phyloP scores from a whole-genome alignment of 2,888 invertebrate species.

The Scotopteryx bipunctaria region DNA sequence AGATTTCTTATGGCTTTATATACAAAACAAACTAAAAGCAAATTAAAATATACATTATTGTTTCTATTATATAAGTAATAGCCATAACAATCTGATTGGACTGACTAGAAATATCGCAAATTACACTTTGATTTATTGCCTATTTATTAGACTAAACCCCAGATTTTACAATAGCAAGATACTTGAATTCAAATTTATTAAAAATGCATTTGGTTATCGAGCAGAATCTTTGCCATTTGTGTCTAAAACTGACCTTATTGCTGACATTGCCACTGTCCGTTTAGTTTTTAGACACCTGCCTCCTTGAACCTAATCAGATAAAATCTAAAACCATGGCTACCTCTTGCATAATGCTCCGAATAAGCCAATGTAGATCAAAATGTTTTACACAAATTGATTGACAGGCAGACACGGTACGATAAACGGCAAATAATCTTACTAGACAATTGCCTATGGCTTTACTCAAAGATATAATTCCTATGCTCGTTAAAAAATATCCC shows the following conservation, averaged over 20 bases:
- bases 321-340: slow-evolving; percentile 30
- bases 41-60: no score
- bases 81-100: no score
- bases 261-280: slow-evolving; percentile 6
- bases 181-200: no score
- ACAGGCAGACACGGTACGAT: slow-evolving; percentile 70
- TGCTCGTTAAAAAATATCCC: no score
- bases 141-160: no score
- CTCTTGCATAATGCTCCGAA: slow-evolving; percentile 48
- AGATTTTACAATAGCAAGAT: no score
- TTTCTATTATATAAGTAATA: no score
- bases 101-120: no score
- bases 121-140: no score
- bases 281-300: slow-evolving; percentile 7
- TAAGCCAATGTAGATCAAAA: slow-evolving; percentile 66
- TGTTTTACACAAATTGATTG: slow-evolving; percentile 75
- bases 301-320: slow-evolving; percentile 27
- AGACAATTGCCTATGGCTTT: slow-evolving; percentile 13
- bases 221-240: not conserved
- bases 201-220: no score
- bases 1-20: no score
- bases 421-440: slow-evolving; percentile 68
- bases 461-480: no score
- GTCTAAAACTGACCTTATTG: not conserved
- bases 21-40: not conserved